Evolutionary conservation across 2,888 invertebrate genomes (phyloP), one percentile per base, ranked within the genome.

Genomic region (Catocala nupta): DNA sequence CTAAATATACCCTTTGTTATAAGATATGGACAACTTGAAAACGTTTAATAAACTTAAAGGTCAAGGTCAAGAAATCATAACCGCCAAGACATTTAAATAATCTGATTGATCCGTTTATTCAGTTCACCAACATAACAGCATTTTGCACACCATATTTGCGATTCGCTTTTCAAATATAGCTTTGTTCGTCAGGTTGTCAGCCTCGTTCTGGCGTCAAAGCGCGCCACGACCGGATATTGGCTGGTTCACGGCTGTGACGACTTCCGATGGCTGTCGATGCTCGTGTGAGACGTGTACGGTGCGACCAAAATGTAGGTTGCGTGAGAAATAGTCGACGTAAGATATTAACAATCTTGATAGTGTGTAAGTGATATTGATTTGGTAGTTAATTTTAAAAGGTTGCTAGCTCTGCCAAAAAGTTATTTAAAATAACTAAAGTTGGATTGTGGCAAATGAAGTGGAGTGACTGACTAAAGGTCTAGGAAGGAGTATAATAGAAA

Each of bases 171-270:
- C 61, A 56, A 56, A 62, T 62, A 61, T 70, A 60, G 74, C 57
- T 67, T 55, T 64, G 62, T 65, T 73, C 66, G 68, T 59, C 70
- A 78, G 63, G 71, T 65, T 77, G 75, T 76, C 78, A 69, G 73
- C 70, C 67, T 65, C 70, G 69, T 78, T 76, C 73, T 68, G 72
- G 68, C 78, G 71, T 75, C 76, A 78, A 73, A 77, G 74, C 79
- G 69, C 56, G 71, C 72, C 68, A 65, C 59, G 51, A 54, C 77
- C 83, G 88, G 88, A 88, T 86, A 88, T 88, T 87, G 83, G 84
- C 81, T 78, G 82, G 86, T 80, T 86, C 83, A 82, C 79, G 83
- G 82, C 76, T 75, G 83, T 81, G 87, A 86, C 82, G 80, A 84
- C 80, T 84, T 84, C 87, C 87, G 84, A 73, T 74, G 61, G 65